Conservation (phyloP, 2,888 invertebrate genomes). For the Amphipoea lucens region DNA sequence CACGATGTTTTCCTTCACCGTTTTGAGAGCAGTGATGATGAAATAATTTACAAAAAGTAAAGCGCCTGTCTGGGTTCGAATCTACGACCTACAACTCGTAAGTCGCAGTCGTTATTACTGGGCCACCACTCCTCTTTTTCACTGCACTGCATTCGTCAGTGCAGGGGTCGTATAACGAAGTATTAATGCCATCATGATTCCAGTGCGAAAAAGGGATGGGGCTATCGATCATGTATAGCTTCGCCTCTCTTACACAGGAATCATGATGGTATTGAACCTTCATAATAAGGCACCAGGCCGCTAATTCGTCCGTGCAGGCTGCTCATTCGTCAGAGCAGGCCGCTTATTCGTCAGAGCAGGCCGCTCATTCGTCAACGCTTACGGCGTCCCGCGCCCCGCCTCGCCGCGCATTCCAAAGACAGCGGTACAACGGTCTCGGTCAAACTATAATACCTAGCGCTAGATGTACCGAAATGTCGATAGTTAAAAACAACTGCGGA, state of each 20-base stretch:
- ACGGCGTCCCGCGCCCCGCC: not conserved
- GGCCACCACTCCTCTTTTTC: too few relatives aligned
- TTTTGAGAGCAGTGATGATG: too few relatives aligned
- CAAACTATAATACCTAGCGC: not conserved
- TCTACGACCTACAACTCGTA: too few relatives aligned
- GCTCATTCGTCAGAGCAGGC: too few relatives aligned
- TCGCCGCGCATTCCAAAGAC: not conserved
- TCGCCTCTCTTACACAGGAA: not conserved
- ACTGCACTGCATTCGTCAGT: not conserved
- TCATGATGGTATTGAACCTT: not conserved
- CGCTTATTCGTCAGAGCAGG: too few relatives aligned
- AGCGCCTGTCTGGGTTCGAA: too few relatives aligned
- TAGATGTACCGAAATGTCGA: slow-evolving; percentile 45
- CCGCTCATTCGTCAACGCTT: not conserved
- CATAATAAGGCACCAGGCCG: not conserved
- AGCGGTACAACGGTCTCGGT: not conserved
- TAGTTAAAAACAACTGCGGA: slow-evolving; percentile 35
- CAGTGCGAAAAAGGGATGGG: not conserved
- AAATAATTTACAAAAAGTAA: too few relatives aligned
- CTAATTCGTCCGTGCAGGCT: too few relatives aligned
- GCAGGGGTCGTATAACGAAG: not conserved
- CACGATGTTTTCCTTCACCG: too few relatives aligned
- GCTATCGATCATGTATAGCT: not conserved
- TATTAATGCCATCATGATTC: not conserved
- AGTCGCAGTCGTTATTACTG: too few relatives aligned